Conservation (phyloP, 2,113 vertebrate species). For the Podarcis cretensis region DNA sequence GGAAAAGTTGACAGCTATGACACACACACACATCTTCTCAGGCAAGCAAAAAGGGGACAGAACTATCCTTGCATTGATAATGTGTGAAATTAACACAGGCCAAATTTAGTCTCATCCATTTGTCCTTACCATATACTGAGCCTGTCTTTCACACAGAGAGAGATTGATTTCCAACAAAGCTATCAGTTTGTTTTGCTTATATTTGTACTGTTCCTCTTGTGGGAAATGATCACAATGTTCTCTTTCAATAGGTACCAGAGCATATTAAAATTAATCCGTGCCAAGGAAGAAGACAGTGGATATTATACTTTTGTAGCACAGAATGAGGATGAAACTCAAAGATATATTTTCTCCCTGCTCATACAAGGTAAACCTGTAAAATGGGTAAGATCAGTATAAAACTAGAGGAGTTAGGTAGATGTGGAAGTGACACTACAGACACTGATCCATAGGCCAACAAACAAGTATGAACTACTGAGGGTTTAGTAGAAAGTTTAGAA, state of each 20-base stretch:
- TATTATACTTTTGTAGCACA: conserved; percentile 89
- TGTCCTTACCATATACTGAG: background rate
- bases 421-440: background rate
- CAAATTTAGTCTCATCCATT: background rate
- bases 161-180: background rate
- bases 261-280: conserved; percentile 90
- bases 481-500: background rate
- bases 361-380: conserved; percentile 85
- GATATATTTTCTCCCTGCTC: conserved; percentile 85
- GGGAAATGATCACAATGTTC: background rate
- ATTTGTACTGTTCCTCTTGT: background rate
- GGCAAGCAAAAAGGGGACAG: too few relatives aligned
- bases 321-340: conserved; percentile 83
- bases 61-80: background rate
- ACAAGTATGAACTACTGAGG: background rate
- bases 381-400: background rate
- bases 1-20: too few relatives aligned
- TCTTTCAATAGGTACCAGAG: conserved; percentile 82
- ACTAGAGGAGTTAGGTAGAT: background rate
- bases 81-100: background rate
- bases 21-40: too few relatives aligned
- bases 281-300: conserved; percentile 95
- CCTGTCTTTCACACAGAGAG: background rate
- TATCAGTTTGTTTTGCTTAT: background rate
- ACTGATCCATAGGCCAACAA: background rate